phyloP scores from a whole-genome alignment of 2,888 invertebrate genomes.

The Melikaiella ostensackeni region DNA sequence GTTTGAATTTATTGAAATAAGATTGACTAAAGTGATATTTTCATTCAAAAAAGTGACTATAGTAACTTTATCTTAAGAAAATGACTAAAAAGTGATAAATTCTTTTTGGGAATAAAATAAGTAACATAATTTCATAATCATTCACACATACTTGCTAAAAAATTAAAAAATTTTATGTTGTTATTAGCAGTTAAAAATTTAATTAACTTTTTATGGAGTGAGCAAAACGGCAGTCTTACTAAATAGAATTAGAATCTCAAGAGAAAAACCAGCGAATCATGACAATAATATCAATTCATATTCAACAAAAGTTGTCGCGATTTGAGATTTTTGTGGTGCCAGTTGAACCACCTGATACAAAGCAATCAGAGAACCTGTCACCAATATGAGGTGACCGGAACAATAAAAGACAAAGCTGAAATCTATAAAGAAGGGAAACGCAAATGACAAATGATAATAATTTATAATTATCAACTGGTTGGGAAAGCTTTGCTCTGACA shows the following conservation, averaged over 20 bases:
- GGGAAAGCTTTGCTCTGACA: not conserved
- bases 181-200: not conserved
- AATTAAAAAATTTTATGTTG: not conserved
- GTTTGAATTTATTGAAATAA: no score
- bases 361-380: not conserved
- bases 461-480: not conserved
- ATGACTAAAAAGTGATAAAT: no score
- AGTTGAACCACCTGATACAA: constrained; percentile 2
- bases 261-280: not conserved
- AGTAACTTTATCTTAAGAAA: no score
- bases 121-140: not conserved
- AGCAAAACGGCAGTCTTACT: not conserved
- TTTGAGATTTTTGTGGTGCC: not conserved
- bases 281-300: not conserved
- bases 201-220: not conserved
- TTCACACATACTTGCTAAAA: not conserved
- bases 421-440: not conserved
- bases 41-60: no score
- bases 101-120: no score
- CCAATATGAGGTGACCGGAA: not conserved
- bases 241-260: not conserved
- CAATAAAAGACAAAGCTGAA: not conserved
- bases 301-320: not conserved
- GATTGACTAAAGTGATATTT: no score
- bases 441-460: not conserved